Base-by-base conservation (phyloP, 2,888 invertebrate genomes). In the Maniola hyperantus region DNA sequence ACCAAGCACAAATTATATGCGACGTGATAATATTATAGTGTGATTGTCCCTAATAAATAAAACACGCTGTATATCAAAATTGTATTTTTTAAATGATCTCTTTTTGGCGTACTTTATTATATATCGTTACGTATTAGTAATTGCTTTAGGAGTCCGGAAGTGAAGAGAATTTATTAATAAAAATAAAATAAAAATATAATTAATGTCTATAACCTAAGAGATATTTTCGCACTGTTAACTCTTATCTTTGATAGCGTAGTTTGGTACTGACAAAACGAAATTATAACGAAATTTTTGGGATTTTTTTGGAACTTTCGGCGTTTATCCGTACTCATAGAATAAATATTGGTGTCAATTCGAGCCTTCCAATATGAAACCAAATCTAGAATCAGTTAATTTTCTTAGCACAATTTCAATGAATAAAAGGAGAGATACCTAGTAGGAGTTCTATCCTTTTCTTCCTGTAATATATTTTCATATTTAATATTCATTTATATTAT, bases 101-200 rank as follows among this genome's bases (percentile, higher is more conserved):
- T 91, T 91, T 82, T 91, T 82, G 89, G 85, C 85, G 86, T 86
- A 57, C 36, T 55, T n/a, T 54, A 34, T 36, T 6, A 84, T 80
- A 81, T 87, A 85, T 81, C 81, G 77, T 82, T 68, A 65, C 60
- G 62, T 83, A 39, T 62, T 42, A n/a, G 33, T 88, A 88, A 90
- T 91, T 91, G 89, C 91, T 92, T 91, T 91, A 89, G 87, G 91
- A 92, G 91, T 91, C 91, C 82, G 91, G 91, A 89, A 85, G 86
- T 88, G 82, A 85, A 89, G 88, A 84, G 91, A 91, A 91, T 91
- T 91, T 91, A 91, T 89, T 88, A 89, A 88, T 85, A 73, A 74
- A 84, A 76, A 68, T 83, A n/a, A 59, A 59, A 46, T 46, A 59
- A 58, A 26, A 33, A 46, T 59, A 53, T 33, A 33, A 63, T 44